Evolutionary conservation across 2,888 invertebrate genomes (phyloP).

Genomic region (Eretmocerus hayati): DNA sequence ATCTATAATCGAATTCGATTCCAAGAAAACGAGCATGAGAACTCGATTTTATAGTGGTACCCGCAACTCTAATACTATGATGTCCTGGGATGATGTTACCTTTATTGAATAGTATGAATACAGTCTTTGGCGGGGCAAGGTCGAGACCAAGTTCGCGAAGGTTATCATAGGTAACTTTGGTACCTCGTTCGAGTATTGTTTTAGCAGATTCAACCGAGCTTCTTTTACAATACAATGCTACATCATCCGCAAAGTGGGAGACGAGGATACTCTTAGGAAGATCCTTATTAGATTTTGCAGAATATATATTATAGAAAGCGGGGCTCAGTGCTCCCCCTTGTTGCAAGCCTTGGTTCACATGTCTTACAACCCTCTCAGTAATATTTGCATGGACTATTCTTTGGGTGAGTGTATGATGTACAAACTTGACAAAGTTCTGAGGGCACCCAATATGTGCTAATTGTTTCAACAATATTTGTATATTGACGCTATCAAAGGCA

Average conservation of each 20-base stretch:
- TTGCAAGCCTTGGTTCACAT: not conserved
- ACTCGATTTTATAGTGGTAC: not conserved
- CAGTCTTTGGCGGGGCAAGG: not conserved
- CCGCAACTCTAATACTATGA: not conserved
- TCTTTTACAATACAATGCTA: not conserved
- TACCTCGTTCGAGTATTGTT: not conserved
- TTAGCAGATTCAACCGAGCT: not conserved
- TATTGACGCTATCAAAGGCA: too few relatives aligned
- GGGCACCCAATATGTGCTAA: too few relatives aligned
- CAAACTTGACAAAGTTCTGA: too few relatives aligned
- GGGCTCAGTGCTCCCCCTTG: not conserved
- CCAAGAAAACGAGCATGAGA: not conserved
- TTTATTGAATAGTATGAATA: conserved; percentile 2
- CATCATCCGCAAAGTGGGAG: conserved; percentile 8
- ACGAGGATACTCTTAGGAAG: conserved; percentile 2
- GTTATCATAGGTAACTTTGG: not conserved
- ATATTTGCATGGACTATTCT: not conserved
- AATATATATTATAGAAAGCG: not conserved
- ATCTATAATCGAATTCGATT: not conserved
- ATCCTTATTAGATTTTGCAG: not conserved
- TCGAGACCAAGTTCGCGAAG: not conserved
- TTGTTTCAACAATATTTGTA: too few relatives aligned
- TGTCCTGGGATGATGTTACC: not conserved
- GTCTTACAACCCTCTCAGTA: not conserved
- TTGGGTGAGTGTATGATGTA: too few relatives aligned